A percentile compares a stretch with the other conserved stretches of the same genome.
Conservation (phyloP, 2,888 invertebrate species). For the Ceramica pisi region DNA sequence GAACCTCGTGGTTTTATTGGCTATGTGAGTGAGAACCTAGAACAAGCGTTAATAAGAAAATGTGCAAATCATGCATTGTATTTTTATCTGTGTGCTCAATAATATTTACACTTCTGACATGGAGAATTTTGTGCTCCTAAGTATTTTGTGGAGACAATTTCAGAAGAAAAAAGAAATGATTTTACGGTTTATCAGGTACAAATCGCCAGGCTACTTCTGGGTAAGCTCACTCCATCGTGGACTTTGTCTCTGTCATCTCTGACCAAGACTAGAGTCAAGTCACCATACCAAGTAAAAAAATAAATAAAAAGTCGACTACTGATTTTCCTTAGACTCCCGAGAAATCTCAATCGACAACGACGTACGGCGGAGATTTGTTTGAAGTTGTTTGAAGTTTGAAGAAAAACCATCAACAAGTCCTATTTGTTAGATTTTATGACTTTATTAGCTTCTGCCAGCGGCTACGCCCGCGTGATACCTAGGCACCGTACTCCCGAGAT, state of each 20-base stretch:
- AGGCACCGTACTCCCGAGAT: too few relatives aligned
- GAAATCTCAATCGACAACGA: neutral
- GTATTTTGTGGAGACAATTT: neutral
- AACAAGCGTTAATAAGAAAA: neutral
- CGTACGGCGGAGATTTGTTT: neutral
- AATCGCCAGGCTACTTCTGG: too few relatives aligned
- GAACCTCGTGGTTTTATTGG: too few relatives aligned
- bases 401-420: neutral
- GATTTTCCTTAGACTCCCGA: neutral
- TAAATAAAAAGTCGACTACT: too few relatives aligned
- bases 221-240: too few relatives aligned
- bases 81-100: neutral
- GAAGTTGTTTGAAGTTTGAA: slow-evolving; percentile 1
- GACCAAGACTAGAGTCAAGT: too few relatives aligned
- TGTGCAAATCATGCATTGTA: neutral
- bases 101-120: neutral
- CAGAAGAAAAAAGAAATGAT: neutral
- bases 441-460: too few relatives aligned
- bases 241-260: too few relatives aligned
- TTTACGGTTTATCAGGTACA: neutral
- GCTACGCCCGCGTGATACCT: too few relatives aligned
- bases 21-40: neutral
- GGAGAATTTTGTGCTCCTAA: too few relatives aligned
- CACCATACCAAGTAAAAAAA: too few relatives aligned
- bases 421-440: neutral